Percentiles rank a stretch among this genome's conserved stretches.
These are phyloP conservation scores for Seriola dumerili DNA, from an alignment of 2,113 vertebrate genomes.

Conservation along the genomic window DNA sequence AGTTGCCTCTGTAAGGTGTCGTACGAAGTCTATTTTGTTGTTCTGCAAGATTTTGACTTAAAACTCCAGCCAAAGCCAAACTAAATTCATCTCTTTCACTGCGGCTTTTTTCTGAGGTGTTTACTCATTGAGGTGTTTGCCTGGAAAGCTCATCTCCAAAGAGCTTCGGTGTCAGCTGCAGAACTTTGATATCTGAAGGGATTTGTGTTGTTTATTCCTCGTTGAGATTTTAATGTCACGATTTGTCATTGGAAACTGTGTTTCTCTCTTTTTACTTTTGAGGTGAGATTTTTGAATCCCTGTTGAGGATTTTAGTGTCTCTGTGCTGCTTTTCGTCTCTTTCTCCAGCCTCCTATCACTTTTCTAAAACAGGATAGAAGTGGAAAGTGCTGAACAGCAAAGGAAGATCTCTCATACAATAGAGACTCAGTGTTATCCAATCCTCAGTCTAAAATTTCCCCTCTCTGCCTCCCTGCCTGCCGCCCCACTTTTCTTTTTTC, in stretches of 20 bases:
- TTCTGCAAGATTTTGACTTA: too few relatives aligned
- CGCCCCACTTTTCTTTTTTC: slow-evolving; percentile 48
- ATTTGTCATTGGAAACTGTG: neutral
- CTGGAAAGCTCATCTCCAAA: neutral
- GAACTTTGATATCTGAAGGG: neutral
- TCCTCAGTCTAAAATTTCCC: slow-evolving; percentile 31
- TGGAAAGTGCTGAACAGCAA: slow-evolving; percentile 14
- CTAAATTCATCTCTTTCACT: neutral
- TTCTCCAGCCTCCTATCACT: neutral
- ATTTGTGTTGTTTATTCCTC: neutral
- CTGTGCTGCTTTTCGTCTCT: neutral
- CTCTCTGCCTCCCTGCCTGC: neutral
- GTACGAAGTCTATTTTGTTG: too few relatives aligned
- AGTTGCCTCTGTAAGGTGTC: neutral
- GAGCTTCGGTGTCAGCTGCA: too few relatives aligned
- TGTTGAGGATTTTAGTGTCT: neutral
- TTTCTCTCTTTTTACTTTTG: neutral
- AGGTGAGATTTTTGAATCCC: neutral
- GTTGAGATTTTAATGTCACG: neutral
- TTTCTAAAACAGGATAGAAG: neutral
- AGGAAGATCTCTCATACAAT: slow-evolving; percentile 16
- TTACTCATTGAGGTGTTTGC: neutral
- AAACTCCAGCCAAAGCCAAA: neutral
- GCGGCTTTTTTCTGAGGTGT: neutral
- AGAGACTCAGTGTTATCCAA: slow-evolving; percentile 43